A percentile compares a stretch with the other conserved stretches of the same genome.
These are phyloP conservation scores for Drosophila mayaguana DNA, from an alignment of 2,888 invertebrate species.

Conservation along the genomic window DNA sequence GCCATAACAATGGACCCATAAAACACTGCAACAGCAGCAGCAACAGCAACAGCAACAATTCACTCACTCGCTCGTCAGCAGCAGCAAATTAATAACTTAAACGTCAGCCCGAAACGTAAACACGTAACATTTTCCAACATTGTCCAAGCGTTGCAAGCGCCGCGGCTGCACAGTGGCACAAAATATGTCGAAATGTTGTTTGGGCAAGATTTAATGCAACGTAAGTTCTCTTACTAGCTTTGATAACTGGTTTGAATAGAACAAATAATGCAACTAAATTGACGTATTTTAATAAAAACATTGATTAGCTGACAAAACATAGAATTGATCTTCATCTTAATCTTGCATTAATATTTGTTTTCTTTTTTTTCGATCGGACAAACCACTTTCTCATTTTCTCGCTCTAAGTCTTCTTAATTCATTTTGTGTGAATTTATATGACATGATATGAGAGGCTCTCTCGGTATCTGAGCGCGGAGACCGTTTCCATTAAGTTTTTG, in stretches of 20 bases:
- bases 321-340: too few species aligned
- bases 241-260: neutral
- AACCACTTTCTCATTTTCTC: too few species aligned
- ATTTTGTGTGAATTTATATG: too few species aligned
- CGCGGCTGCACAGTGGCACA: slow-evolving; percentile 33
- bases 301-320: too few species aligned
- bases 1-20: slow-evolving; percentile 69
- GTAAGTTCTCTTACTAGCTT: neutral
- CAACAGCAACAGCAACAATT: slow-evolving; percentile 31
- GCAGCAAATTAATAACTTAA: slow-evolving; percentile 66
- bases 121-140: slow-evolving; percentile 68
- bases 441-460: too few species aligned
- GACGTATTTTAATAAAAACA: too few species aligned
- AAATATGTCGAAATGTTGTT: neutral
- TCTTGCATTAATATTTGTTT: too few species aligned
- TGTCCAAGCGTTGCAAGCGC: slow-evolving; percentile 63
- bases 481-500: too few species aligned
- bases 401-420: too few species aligned
- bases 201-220: neutral
- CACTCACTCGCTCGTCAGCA: slow-evolving; percentile 46
- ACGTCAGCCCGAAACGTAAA: slow-evolving; percentile 46
- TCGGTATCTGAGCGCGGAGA: too few species aligned
- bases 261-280: neutral
- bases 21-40: slow-evolving; percentile 48
- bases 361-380: too few species aligned